Conservation (phyloP, 2,888 invertebrate species). For the Hesperia comma region DNA sequence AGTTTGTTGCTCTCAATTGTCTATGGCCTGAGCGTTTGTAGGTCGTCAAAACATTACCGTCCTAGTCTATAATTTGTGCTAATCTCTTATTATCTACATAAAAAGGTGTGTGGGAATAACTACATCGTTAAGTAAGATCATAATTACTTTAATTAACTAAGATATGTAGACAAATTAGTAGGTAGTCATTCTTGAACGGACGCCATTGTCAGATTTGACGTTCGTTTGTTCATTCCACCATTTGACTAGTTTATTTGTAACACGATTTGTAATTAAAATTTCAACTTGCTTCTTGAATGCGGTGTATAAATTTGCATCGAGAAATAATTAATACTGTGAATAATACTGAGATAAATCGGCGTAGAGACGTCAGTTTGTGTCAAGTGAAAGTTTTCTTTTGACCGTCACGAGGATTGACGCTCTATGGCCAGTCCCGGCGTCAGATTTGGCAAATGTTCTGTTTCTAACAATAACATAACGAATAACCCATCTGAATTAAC, state of each 20-base stretch:
- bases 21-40: not conserved
- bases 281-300: constrained; percentile 48
- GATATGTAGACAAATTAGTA: not conserved
- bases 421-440: not conserved
- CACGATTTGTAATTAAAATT: constrained; percentile 15
- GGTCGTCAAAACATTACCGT: constrained; percentile 33
- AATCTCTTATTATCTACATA: constrained; percentile 27
- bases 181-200: constrained; percentile 5
- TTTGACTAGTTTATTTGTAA: not conserved
- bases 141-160: constrained; percentile 11
- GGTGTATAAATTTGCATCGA: not conserved
- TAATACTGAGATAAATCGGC: not conserved
- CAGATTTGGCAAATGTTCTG: constrained; percentile 45
- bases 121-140: not conserved
- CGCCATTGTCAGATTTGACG: constrained; percentile 31
- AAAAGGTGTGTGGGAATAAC: constrained; percentile 11
- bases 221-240: constrained; percentile 9
- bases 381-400: not conserved
- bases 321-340: not conserved
- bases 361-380: not conserved
- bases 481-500: constrained; percentile 16
- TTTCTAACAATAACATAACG: constrained; percentile 39
- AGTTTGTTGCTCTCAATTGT: not conserved
- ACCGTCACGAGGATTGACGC: not conserved
- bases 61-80: constrained; percentile 46